Evolutionary conservation across 2,888 invertebrate genomes (phyloP), one percentile per base, ranked within the genome.

Genomic region (Cerastoderma edule): DNA sequence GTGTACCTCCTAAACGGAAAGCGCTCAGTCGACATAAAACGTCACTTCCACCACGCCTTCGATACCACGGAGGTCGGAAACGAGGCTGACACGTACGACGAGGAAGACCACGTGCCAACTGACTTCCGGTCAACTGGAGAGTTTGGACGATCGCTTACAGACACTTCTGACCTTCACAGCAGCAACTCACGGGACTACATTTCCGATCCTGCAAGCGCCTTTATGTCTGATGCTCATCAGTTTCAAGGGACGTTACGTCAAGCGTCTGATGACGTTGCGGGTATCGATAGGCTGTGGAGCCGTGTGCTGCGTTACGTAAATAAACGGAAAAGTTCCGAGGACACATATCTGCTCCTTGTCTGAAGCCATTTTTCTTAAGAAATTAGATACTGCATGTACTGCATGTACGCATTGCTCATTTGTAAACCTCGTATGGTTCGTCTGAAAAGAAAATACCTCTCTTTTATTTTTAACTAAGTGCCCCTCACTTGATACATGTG

Each of bases 1-100:
- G 72, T 74, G 1, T 75, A 78, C 46, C 28, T 72, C 48, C 54
- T 72, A 30, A 67, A 75, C 64, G 75, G 75, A n/a, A 78, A 78
- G 67, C 68, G 68, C 6, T 68, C 65, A 24, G 56, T 35, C 22
- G 30, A 60, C 27, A 60, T n/a, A n/a, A n/a, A 60, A 24, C 60
- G 60, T n/a, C 39, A 32, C 5, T 22, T 33, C 24, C 60, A 39
- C 6, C 60, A 39, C 6, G n/a, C 33, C 4, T 28, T 60, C 5
- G 60, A 60, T 6, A 60, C 60, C 13, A 60, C 60, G 24, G 39
- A 60, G 16, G 39, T 22, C 0, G 24, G 24, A 22, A 35, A 60
- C 39, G 24, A 50, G 3, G 24, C 24, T 27, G 50, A 50, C 24
- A 10, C 24, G 16, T 50, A 50, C 24, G 50, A n/a, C 10, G 10